Percentiles rank a stretch among this genome's conserved stretches.
Evolutionary conservation across 2,797 vertebrate genomes (phyloP).

Genomic region (Kryptolebias ocellatus): DNA sequence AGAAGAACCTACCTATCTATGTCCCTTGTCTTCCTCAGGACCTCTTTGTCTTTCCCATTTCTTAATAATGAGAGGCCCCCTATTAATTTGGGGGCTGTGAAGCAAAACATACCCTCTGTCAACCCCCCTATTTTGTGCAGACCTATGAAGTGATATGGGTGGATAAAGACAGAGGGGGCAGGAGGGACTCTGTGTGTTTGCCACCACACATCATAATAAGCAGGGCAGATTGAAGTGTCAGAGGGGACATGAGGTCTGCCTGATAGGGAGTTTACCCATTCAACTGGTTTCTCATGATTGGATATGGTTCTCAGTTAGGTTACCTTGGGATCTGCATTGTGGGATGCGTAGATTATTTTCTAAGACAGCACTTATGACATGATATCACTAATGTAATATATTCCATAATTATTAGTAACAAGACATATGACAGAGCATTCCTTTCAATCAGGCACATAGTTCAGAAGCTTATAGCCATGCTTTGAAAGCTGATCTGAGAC

Average conservation of each 20-base stretch:
- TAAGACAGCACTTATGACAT: background rate
- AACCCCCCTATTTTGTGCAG: slow-evolving; percentile 38
- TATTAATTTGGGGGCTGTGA: slow-evolving; percentile 79
- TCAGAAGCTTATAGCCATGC: too few species aligned
- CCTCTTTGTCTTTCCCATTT: slow-evolving; percentile 64
- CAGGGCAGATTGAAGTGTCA: slow-evolving; percentile 60
- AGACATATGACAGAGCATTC: too few species aligned
- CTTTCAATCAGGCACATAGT: too few species aligned
- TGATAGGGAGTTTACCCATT: slow-evolving; percentile 53
- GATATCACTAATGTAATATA: too few species aligned
- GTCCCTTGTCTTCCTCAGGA: slow-evolving; percentile 36
- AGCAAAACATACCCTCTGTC: slow-evolving; percentile 69
- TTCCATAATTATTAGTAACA: too few species aligned
- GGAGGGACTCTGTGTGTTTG: slow-evolving; percentile 65
- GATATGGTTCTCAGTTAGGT: slow-evolving; percentile 59
- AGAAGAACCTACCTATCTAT: slow-evolving; percentile 37
- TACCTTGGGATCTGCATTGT: slow-evolving; percentile 41
- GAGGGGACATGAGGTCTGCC: slow-evolving; percentile 69
- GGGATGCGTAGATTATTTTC: background rate
- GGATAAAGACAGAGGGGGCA: slow-evolving; percentile 61
- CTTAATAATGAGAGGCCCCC: slow-evolving; percentile 67
- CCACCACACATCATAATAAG: slow-evolving; percentile 64
- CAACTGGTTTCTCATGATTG: slow-evolving; percentile 73
- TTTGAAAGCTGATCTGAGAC: too few species aligned
- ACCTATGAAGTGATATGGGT: slow-evolving; percentile 61